These are phyloP conservation scores for Zaprionus africanus DNA, from an alignment of 1,140 invertebrate genomes.

Conservation along the genomic window DNA sequence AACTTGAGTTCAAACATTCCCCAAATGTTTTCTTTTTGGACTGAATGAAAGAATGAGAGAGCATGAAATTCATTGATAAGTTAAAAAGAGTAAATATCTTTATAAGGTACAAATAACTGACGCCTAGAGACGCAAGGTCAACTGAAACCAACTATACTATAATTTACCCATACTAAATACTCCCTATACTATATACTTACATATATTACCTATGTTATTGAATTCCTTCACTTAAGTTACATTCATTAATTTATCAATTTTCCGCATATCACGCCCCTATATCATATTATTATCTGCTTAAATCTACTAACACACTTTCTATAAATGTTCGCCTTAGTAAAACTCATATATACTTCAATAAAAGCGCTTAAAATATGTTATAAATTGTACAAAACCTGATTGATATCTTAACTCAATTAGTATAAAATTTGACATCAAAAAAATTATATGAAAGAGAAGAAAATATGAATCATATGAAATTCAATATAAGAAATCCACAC, in stretches of 20 bases:
- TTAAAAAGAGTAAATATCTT: background rate
- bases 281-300: background rate
- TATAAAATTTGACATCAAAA: background rate
- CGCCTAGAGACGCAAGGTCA: background rate
- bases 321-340: background rate
- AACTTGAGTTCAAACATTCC: slow-evolving; percentile 16
- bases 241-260: too few relatives aligned
- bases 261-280: background rate
- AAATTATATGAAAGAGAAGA: too few relatives aligned
- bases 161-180: too few relatives aligned
- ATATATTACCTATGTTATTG: too few relatives aligned
- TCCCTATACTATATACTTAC: too few relatives aligned
- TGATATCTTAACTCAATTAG: background rate
- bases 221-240: too few relatives aligned
- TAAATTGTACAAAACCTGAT: background rate
- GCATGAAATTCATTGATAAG: background rate
- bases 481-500: too few relatives aligned
- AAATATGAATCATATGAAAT: background rate
- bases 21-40: slow-evolving; percentile 12
- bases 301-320: background rate
- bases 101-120: background rate
- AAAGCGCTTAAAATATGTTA: background rate
- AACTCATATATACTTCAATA: background rate
- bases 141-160: background rate
- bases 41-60: background rate